Conservation (phyloP, 1,140 invertebrate species). For the Trichonephila clavipes region DNA sequence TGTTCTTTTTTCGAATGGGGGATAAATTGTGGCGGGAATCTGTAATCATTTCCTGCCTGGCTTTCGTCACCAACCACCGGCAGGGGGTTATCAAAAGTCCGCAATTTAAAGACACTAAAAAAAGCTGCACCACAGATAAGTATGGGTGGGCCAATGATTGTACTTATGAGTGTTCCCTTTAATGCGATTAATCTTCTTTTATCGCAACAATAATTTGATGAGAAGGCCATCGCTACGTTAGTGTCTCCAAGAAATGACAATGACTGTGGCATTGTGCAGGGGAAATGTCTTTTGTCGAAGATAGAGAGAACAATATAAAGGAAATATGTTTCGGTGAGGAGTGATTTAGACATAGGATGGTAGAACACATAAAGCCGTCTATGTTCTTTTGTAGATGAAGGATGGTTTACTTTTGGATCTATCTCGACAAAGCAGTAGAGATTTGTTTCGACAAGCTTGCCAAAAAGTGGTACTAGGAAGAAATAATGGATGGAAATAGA, state of each 20-base stretch:
- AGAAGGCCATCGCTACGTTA: not conserved
- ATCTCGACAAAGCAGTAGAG: no score
- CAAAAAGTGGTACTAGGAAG: no score
- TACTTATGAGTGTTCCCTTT: conserved; percentile 36
- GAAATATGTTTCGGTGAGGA: not conserved
- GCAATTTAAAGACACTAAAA: conserved; percentile 68
- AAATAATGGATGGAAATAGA: no score
- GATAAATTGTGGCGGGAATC: conserved; percentile 29
- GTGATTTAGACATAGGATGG: not conserved
- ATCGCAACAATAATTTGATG: conserved; percentile 69
- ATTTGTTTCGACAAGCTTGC: no score
- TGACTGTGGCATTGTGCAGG: not conserved
- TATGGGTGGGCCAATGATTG: conserved; percentile 51
- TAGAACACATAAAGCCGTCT: not conserved
- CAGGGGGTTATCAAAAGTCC: conserved; percentile 2
- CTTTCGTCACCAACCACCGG: conserved; percentile 47
- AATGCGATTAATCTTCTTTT: conserved; percentile 55
- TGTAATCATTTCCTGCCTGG: conserved; percentile 55
- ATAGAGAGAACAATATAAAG: not conserved
- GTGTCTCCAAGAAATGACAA: conserved; percentile 29
- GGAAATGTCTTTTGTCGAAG: not conserved
- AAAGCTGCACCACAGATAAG: not conserved
- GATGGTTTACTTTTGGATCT: not conserved
- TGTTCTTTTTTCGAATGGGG: conserved; percentile 8
- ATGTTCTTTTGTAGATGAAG: not conserved